phyloP scores from a whole-genome alignment of 2,888 invertebrate species.

The Entomobrya proxima region DNA sequence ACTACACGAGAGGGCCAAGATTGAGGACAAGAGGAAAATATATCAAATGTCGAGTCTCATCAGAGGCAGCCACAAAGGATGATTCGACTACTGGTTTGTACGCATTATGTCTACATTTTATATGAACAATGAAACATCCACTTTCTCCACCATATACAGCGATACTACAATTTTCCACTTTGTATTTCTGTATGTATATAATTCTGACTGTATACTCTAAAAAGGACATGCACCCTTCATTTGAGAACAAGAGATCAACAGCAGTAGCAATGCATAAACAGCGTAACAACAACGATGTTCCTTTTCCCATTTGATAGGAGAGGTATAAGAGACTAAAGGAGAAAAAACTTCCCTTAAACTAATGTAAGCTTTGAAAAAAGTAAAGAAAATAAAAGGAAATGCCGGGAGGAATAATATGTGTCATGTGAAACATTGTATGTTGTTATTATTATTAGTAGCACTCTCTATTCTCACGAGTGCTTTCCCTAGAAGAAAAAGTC shows the following conservation, averaged over 20 bases:
- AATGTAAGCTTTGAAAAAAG: conserved; percentile 43
- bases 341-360: not conserved
- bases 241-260: too few species aligned
- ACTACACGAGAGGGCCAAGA: conserved; percentile 33
- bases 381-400: conserved; percentile 58
- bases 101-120: too few species aligned
- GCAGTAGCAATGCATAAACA: too few species aligned
- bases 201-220: too few species aligned
- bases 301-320: too few species aligned
- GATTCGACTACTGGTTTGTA: not conserved
- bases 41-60: conserved; percentile 61
- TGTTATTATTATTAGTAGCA: conserved; percentile 39
- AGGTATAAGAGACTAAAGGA: too few species aligned
- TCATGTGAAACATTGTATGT: conserved; percentile 48
- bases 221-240: too few species aligned
- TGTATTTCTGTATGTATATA: too few species aligned
- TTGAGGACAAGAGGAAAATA: conserved; percentile 49
- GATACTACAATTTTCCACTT: too few species aligned
- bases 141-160: not conserved
- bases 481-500: too few species aligned
- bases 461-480: not conserved
- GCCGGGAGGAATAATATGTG: conserved; percentile 66
- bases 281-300: too few species aligned
- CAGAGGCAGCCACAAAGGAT: conserved; percentile 46
- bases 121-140: too few species aligned